phyloP scores from a whole-genome alignment of 2,888 invertebrate genomes.

The Cyclophora albipunctata region DNA sequence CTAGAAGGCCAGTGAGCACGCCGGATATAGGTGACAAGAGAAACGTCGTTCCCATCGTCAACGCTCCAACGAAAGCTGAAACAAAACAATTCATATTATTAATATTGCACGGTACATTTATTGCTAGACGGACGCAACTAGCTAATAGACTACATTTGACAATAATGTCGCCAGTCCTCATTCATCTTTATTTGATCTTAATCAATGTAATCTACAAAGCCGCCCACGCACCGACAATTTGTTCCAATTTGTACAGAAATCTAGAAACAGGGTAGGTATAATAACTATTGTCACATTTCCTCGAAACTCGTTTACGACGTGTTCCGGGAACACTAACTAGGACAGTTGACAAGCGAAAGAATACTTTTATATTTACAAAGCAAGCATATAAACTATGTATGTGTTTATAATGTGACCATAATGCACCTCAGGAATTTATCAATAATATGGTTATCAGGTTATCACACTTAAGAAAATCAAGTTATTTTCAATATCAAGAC shows the following conservation, averaged over 20 bases:
- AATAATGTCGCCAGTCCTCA: slow-evolving; percentile 6
- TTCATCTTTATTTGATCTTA: slow-evolving; percentile 24
- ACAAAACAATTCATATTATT: slow-evolving; percentile 33
- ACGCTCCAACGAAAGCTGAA: slow-evolving; percentile 91
- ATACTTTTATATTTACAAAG: no score
- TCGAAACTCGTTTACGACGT: slow-evolving; percentile 11
- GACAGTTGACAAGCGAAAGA: no score
- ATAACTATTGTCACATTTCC: slow-evolving; percentile 13
- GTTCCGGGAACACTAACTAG: background rate
- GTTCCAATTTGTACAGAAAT: slow-evolving; percentile 18
- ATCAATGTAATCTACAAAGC: slow-evolving; percentile 16
- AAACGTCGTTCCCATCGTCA: slow-evolving; percentile 92
- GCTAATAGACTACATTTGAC: no score
- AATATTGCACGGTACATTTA: no score
- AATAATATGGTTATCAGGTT: no score
- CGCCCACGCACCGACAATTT: slow-evolving; percentile 22
- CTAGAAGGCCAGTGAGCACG: slow-evolving; percentile 88
- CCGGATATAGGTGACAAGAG: slow-evolving; percentile 91
- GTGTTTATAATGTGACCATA: no score
- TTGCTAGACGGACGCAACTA: no score
- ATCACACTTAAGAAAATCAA: no score
- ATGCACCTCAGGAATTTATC: no score
- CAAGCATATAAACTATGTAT: no score
- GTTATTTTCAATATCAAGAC: no score
- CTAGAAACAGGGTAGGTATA: slow-evolving; percentile 8